Percentiles rank a stretch among this genome's conserved stretches.
Evolutionary conservation across 2,113 vertebrate genomes (phyloP).

Genomic region (Trematocara zebra): DNA sequence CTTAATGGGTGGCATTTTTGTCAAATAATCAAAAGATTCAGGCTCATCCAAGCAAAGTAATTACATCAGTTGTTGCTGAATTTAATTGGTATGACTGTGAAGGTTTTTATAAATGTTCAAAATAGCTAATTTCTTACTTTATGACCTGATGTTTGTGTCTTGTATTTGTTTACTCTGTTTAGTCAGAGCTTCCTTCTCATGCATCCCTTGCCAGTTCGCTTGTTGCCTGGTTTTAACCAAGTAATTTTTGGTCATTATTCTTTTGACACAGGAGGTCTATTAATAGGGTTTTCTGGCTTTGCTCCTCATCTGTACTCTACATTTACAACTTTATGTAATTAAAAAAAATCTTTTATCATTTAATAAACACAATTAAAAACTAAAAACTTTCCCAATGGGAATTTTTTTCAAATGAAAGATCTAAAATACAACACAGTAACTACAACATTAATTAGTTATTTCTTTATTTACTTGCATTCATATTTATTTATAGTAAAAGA

Average conservation of each 20-base stretch:
- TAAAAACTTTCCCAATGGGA: not conserved
- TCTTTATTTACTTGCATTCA: not conserved
- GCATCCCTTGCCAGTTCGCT: not conserved
- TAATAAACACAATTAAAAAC: not conserved
- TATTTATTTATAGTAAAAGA: not conserved
- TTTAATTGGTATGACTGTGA: not conserved
- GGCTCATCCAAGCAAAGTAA: not conserved
- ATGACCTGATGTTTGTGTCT: not conserved
- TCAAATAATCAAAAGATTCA: not conserved
- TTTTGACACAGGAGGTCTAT: not conserved
- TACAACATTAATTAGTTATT: not conserved
- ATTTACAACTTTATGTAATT: not conserved
- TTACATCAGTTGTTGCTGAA: not conserved
- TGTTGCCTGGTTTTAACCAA: not conserved
- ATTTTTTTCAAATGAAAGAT: not conserved
- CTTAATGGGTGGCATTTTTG: not conserved
- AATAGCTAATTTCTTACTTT: not conserved
- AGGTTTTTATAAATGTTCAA: not conserved
- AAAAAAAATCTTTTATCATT: not conserved
- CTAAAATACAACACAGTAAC: not conserved
- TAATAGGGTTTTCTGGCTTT: not conserved
- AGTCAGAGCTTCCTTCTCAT: not conserved
- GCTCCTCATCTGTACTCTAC: not conserved
- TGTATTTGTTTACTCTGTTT: not conserved
- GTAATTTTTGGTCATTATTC: not conserved